Percentiles rank a stretch among this genome's conserved stretches.
These are phyloP conservation scores for Netta rufina DNA, from an alignment of 2,797 vertebrate genomes.

Conservation along the genomic window DNA sequence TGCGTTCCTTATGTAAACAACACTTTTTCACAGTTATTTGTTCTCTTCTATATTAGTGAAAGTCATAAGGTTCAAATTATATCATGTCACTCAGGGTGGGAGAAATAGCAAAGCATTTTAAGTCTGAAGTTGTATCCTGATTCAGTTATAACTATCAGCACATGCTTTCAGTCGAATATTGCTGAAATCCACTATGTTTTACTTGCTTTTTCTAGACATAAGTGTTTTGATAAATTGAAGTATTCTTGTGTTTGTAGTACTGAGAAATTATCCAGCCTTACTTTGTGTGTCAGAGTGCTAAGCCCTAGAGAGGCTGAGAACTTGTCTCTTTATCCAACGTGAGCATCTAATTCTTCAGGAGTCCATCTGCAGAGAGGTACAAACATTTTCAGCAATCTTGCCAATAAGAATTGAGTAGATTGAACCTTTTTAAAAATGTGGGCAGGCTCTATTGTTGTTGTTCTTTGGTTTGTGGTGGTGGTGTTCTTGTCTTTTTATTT, in stretches of 20 bases:
- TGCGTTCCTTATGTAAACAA: neutral
- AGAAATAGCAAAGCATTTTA: neutral
- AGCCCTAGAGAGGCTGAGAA: neutral
- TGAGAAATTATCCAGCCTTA: neutral
- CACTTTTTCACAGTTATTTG: neutral
- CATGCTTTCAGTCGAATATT: neutral
- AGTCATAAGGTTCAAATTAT: neutral
- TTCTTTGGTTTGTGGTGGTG: neutral
- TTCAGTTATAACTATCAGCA: neutral
- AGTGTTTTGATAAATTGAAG: neutral
- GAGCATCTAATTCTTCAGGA: neutral
- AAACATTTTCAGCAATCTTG: neutral
- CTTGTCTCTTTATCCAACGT: neutral
- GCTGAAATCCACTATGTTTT: neutral
- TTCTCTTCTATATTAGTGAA: neutral
- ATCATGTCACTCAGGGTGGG: neutral
- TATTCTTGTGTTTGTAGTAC: neutral
- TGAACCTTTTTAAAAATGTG: conserved; percentile 11
- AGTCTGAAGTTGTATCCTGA: neutral
- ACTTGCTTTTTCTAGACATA: neutral
- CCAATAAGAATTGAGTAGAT: neutral
- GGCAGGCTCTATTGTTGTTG: neutral
- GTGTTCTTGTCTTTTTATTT: conserved; percentile 9
- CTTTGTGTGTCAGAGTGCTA: neutral
- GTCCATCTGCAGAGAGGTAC: neutral